Evolutionary conservation across 2,797 vertebrate genomes (phyloP), one percentile per base, ranked within the genome.

Genomic region (Tokudaia muenninki): DNA sequence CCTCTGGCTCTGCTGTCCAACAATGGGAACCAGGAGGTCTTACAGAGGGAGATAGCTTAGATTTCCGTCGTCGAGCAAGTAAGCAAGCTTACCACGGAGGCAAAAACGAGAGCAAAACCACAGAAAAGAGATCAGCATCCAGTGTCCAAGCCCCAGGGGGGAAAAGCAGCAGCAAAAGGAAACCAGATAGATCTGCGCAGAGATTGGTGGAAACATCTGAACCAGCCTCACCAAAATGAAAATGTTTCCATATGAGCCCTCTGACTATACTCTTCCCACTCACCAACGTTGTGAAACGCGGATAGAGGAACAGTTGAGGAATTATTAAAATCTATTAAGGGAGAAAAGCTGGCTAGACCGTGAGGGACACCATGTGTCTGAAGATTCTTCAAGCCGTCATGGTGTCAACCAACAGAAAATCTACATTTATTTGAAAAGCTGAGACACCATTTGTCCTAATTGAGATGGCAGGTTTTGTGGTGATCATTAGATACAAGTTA

Each of bases 401-500:
- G 10, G 41, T 52, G 7, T 55, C 84, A n/a, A 26, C 47, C 84
- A 37, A 87, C 47, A 37, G 6, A 55, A 50, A 55, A 9, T 55
- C 65, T 87, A 72, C n/a, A 72, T 37, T 26, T 52, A 52, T 29
- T 41, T 41, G 50, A 57, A 74, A 87, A 87, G n/a, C 67, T 87
- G 24, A 87, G n/a, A 57, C 2, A 0, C 2, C n/a, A 31, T 17
- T 41, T 74, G 67, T 87, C n/a, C 24, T n/a, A 41, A 41, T 12
- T 74, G 99, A 99, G 31, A 98, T 99, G 94, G 99, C 99, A 0
- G 99, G 99, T 31, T 99, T 99, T 47, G 95, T 98, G 0, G 97
- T 93, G 0, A 99, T 99, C 13, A 99, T 99, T 17, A 99, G 98
- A 0, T 99, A 99, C 0, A 99, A 99, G 94, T 98, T 99, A 11